Evolutionary conservation across 2,113 vertebrate genomes (phyloP).

Genomic region (Chunga burmeisteri): DNA sequence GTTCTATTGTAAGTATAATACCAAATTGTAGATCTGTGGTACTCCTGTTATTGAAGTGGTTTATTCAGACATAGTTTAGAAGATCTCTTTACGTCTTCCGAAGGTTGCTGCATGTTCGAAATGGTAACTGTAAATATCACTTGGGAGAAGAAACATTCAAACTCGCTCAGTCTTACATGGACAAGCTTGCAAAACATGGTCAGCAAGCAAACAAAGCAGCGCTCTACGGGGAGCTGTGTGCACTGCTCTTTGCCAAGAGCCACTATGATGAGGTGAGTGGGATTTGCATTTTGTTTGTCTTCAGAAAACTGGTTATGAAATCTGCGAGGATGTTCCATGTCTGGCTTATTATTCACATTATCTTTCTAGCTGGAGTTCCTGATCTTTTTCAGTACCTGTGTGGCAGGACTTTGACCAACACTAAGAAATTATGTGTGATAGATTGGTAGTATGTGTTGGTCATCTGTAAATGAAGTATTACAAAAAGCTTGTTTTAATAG

Average conservation of each 20-base stretch:
- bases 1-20: no score
- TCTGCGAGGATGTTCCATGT: rapidly evolving
- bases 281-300: not conserved
- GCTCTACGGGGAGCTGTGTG: slow-evolving; percentile 94
- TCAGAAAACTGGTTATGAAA: not conserved
- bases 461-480: not conserved
- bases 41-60: not conserved
- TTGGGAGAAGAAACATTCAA: slow-evolving; percentile 98
- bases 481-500: not conserved
- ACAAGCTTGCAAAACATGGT: slow-evolving; percentile 93
- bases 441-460: rapidly evolving
- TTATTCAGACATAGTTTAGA: not conserved
- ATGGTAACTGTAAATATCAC: slow-evolving; percentile 97
- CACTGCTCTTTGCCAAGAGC: slow-evolving; percentile 97
- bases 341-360: rapidly evolving
- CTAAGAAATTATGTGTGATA: rapidly evolving
- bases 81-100: not conserved
- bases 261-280: slow-evolving; percentile 94
- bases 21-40: not conserved
- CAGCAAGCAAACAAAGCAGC: slow-evolving; percentile 97
- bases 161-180: slow-evolving; percentile 95
- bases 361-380: not conserved
- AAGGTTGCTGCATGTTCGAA: slow-evolving; percentile 95
- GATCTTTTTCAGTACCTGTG: no score
- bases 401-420: rapidly evolving